Percentiles rank a stretch among this genome's conserved stretches.
Evolutionary conservation across 2,888 invertebrate genomes (phyloP).

Genomic region (Aphidoletes aphidimyza): DNA sequence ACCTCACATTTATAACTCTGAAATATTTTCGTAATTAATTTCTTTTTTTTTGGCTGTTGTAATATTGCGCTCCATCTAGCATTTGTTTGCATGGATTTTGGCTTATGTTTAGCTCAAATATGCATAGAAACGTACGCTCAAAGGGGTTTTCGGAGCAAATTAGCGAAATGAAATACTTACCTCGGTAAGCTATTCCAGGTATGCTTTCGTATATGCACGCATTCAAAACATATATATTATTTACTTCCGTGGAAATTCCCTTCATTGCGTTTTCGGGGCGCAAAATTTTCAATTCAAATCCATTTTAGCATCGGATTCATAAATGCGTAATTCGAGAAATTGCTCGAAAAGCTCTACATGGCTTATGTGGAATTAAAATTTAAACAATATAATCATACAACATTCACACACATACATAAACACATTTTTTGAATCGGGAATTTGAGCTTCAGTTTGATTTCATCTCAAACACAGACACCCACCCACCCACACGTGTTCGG

Average conservation of each 20-base stretch:
- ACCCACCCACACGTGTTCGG: no score
- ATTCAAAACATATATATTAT: background rate
- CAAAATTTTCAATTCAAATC: background rate
- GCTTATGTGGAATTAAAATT: conserved; percentile 14
- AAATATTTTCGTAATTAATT: conserved; percentile 37
- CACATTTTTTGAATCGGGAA: no score
- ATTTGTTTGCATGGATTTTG: background rate
- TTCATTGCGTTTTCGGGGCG: background rate
- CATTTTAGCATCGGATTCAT: conserved; percentile 7
- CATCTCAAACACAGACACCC: no score
- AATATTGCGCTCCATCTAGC: background rate
- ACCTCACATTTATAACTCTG: background rate
- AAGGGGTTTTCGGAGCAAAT: background rate
- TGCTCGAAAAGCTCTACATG: background rate
- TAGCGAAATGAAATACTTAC: background rate
- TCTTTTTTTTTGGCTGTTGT: background rate
- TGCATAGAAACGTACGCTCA: background rate
- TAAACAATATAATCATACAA: conserved; percentile 5
- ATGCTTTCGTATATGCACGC: background rate
- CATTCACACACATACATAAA: background rate
- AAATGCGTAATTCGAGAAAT: background rate
- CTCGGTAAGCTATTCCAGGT: background rate
- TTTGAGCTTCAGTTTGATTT: no score
- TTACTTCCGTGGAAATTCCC: background rate
- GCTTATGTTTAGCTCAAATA: background rate